A percentile compares a stretch with the other conserved stretches of the same genome.
Evolutionary conservation across 2,113 vertebrate species (phyloP).

Genomic region (Meleagris gallopavo): DNA sequence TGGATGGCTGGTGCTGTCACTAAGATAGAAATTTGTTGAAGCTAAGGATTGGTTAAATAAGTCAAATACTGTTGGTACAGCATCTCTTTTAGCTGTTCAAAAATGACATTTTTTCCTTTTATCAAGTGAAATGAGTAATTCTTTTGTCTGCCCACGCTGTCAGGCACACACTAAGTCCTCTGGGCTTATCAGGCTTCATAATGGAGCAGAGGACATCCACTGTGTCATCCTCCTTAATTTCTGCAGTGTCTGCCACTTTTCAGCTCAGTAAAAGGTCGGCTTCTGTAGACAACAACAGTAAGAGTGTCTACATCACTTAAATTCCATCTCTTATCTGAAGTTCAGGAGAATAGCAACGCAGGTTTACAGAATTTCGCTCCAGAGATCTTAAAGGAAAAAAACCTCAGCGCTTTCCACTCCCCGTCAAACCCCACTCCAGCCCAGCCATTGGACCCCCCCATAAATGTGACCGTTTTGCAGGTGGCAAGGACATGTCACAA

Average conservation of each 20-base stretch:
- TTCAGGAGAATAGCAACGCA: slow-evolving; percentile 31
- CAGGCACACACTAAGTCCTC: background rate
- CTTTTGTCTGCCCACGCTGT: background rate
- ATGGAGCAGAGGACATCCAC: slow-evolving; percentile 7
- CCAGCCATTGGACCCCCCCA: background rate
- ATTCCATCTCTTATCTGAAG: slow-evolving; percentile 33
- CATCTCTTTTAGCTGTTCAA: background rate
- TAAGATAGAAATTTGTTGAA: slow-evolving; percentile 38
- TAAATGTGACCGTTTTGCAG: slow-evolving; percentile 24
- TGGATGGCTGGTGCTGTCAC: background rate
- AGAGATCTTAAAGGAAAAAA: slow-evolving; percentile 7
- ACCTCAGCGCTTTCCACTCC: background rate
- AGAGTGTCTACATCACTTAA: slow-evolving; percentile 12
- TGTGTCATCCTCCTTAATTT: background rate
- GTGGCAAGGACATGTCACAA: slow-evolving; percentile 29
- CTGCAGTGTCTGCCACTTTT: slow-evolving; percentile 30
- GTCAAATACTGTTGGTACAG: slow-evolving; percentile 20
- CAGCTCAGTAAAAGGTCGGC: background rate
- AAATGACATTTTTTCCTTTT: slow-evolving; percentile 9
- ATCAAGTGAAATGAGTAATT: slow-evolving; percentile 38
- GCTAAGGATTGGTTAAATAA: slow-evolving; percentile 35
- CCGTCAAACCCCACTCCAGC: background rate
- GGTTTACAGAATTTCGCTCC: slow-evolving; percentile 36
- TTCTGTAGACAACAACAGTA: slow-evolving; percentile 36
- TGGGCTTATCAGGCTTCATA: slow-evolving; percentile 1